These are phyloP conservation scores for Poecile atricapillus DNA, from an alignment of 2,113 vertebrate genomes.

Conservation along the genomic window DNA sequence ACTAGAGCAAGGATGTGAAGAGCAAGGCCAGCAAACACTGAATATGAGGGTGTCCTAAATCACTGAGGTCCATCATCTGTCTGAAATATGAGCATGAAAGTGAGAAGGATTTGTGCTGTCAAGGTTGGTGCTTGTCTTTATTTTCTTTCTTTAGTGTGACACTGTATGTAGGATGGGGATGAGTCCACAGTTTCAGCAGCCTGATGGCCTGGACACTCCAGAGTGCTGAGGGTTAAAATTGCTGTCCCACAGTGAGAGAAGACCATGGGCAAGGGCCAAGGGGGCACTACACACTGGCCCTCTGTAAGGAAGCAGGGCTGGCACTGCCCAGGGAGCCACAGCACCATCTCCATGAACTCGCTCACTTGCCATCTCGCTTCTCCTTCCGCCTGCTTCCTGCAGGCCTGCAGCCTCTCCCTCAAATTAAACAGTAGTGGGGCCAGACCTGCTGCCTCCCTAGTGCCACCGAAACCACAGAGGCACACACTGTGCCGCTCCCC, in stretches of 20 bases:
- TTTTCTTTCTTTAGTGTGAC: not conserved
- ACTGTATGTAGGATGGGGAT: not conserved
- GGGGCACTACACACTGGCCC: not conserved
- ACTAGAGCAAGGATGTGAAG: not conserved
- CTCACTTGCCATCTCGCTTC: not conserved
- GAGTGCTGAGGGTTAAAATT: not conserved
- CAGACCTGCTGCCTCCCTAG: not conserved
- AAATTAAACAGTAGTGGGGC: not conserved
- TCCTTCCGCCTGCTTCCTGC: not conserved
- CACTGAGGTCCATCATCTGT: not conserved
- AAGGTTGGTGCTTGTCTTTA: not conserved
- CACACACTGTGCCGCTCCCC: not conserved
- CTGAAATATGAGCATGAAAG: not conserved
- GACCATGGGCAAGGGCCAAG: not conserved
- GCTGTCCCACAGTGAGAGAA: not conserved
- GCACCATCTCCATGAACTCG: not conserved
- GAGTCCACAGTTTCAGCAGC: not conserved
- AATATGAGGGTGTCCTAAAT: not conserved
- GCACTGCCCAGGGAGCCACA: not conserved
- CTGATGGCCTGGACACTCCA: not conserved
- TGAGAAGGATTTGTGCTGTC: not conserved
- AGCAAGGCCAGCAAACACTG: not conserved
- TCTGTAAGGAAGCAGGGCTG: not conserved
- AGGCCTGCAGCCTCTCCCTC: constrained; percentile 24
- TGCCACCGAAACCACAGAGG: not conserved